Conservation (phyloP, 2,888 invertebrate genomes). For the Sminthurinus aureus region DNA sequence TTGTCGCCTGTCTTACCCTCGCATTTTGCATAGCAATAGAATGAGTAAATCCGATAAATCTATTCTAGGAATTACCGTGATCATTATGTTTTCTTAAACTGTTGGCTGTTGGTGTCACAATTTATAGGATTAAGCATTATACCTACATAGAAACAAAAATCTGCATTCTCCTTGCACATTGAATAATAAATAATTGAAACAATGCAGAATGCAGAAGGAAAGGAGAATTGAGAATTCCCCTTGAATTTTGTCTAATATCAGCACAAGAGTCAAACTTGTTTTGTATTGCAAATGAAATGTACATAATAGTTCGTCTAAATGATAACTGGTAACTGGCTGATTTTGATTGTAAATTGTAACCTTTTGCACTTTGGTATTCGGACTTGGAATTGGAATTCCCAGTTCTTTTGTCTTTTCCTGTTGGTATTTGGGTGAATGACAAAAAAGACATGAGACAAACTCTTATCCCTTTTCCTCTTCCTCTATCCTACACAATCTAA, state of each 20-base stretch:
- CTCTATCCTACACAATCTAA: neutral
- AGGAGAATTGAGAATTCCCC: no score
- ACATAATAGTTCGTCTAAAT: no score
- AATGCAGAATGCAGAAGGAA: neutral
- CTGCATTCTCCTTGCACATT: neutral
- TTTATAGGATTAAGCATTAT: neutral
- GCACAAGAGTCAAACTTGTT: no score
- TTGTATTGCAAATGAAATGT: no score
- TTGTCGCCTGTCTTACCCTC: constrained; percentile 1
- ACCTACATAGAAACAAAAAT: neutral
- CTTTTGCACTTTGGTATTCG: neutral
- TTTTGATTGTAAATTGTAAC: neutral
- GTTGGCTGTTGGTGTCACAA: neutral
- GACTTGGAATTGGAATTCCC: neutral
- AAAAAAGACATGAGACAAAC: neutral
- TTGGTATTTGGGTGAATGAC: neutral
- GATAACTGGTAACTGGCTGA: neutral
- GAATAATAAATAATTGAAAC: no score
- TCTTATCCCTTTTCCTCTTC: neutral
- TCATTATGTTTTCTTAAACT: neutral
- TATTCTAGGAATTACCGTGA: constrained; percentile 17
- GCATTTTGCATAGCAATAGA: neutral
- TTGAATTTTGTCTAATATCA: no score
- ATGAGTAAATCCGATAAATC: neutral
- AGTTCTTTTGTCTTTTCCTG: neutral